Evolutionary conservation across 2,888 invertebrate genomes (phyloP).

Genomic region (Dichetophora obliterata): DNA sequence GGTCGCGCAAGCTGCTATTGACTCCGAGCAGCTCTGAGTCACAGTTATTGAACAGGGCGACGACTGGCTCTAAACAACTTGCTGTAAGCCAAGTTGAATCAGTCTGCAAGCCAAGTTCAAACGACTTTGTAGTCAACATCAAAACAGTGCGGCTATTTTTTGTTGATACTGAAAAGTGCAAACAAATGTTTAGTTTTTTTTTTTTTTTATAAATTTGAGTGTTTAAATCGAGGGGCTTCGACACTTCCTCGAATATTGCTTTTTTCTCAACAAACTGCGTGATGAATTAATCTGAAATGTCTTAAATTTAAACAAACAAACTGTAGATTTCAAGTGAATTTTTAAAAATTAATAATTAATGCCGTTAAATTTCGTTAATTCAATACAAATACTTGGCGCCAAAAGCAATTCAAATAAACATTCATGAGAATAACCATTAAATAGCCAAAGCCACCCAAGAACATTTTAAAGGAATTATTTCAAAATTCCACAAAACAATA

Average conservation of each 20-base stretch:
- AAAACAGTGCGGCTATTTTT: slow-evolving; percentile 1
- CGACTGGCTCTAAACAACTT: background rate
- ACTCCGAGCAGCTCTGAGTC: slow-evolving; percentile 9
- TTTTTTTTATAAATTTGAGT: background rate
- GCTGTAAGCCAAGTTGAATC: slow-evolving; percentile 54
- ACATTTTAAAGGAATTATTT: background rate
- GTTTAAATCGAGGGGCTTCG: no score
- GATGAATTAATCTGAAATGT: background rate
- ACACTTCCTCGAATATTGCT: background rate
- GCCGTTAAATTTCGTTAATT: background rate
- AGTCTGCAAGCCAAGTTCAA: slow-evolving; percentile 61
- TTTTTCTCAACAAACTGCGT: background rate
- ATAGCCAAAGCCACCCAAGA: background rate
- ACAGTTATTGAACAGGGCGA: background rate
- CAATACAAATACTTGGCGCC: background rate
- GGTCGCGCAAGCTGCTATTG: background rate
- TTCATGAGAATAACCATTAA: background rate
- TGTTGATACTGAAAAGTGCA: no score
- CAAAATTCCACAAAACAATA: slow-evolving; percentile 4
- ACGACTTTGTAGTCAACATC: slow-evolving; percentile 42
- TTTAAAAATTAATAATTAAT: background rate
- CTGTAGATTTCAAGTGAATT: background rate
- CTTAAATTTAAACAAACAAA: background rate
- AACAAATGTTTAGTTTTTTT: no score
- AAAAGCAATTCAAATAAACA: background rate